Evolutionary conservation across 2,888 invertebrate species (phyloP).

Genomic region (Sesia bembeciformis): DNA sequence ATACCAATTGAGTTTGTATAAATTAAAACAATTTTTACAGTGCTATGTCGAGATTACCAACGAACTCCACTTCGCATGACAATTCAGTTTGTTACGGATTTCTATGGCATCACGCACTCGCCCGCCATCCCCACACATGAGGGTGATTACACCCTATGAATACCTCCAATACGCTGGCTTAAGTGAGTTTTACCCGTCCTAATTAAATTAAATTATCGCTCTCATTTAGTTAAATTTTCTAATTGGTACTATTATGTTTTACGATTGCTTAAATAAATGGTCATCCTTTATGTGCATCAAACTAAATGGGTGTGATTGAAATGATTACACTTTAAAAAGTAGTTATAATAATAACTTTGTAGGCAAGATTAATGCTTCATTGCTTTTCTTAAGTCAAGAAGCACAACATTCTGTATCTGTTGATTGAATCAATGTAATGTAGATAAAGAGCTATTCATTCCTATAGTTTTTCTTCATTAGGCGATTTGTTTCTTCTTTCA

Average conservation of each 20-base stretch:
- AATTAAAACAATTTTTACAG: too few relatives aligned
- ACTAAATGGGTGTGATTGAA: too few relatives aligned
- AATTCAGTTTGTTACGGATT: conserved; percentile 23
- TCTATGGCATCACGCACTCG: conserved; percentile 7
- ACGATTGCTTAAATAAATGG: too few relatives aligned
- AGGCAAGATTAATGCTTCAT: too few relatives aligned
- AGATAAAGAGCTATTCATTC: conserved; percentile 12
- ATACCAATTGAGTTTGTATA: too few relatives aligned
- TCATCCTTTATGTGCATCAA: too few relatives aligned
- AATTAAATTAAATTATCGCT: conserved; percentile 9
- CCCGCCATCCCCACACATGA: not conserved
- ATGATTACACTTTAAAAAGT: too few relatives aligned
- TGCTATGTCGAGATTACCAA: too few relatives aligned
- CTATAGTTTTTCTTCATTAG: conserved; percentile 10
- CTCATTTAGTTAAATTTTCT: conserved; percentile 1
- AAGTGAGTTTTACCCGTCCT: conserved; percentile 5
- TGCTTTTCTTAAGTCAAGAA: too few relatives aligned
- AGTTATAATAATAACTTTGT: too few relatives aligned
- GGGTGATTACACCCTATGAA: not conserved
- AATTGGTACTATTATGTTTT: too few relatives aligned
- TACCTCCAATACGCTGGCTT: not conserved
- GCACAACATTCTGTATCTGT: too few relatives aligned
- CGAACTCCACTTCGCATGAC: conserved; percentile 13
- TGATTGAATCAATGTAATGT: not conserved
- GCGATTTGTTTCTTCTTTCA: conserved; percentile 21